phyloP scores from a whole-genome alignment of 2,797 vertebrate genomes.

The Sebastes vulpes region DNA sequence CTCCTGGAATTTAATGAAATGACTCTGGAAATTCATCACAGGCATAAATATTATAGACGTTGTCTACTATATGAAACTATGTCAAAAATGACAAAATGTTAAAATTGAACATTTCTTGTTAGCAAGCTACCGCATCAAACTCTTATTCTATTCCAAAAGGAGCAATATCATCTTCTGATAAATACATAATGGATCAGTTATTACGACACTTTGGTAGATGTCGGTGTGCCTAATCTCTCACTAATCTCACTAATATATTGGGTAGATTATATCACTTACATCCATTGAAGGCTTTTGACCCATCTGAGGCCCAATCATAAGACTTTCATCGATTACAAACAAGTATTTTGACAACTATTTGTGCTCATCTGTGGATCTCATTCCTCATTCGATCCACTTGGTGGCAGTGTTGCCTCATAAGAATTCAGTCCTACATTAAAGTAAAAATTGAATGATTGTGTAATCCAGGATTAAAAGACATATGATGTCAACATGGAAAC shows the following conservation, averaged over 20 bases:
- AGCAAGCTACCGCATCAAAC: background rate
- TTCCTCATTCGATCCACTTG: slow-evolving; percentile 49
- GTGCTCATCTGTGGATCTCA: background rate
- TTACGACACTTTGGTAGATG: background rate
- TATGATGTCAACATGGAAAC: background rate
- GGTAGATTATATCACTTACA: background rate
- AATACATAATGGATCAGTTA: background rate
- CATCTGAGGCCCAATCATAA: background rate
- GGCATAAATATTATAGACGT: background rate
- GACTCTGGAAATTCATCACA: background rate
- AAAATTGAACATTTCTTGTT: background rate
- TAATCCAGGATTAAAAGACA: background rate
- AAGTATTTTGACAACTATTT: background rate
- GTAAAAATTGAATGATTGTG: background rate
- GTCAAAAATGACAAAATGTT: background rate
- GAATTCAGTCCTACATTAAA: too few species aligned
- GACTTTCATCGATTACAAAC: background rate
- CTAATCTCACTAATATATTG: background rate
- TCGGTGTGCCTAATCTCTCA: background rate
- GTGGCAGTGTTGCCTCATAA: slow-evolving; percentile 73
- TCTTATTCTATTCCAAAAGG: background rate
- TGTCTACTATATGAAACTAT: background rate
- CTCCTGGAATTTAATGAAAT: background rate
- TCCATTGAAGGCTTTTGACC: background rate
- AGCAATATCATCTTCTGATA: background rate